A percentile compares a stretch with the other conserved stretches of the same genome.
phyloP scores from a whole-genome alignment of 1,140 invertebrate genomes.

The Orius laevigatus region DNA sequence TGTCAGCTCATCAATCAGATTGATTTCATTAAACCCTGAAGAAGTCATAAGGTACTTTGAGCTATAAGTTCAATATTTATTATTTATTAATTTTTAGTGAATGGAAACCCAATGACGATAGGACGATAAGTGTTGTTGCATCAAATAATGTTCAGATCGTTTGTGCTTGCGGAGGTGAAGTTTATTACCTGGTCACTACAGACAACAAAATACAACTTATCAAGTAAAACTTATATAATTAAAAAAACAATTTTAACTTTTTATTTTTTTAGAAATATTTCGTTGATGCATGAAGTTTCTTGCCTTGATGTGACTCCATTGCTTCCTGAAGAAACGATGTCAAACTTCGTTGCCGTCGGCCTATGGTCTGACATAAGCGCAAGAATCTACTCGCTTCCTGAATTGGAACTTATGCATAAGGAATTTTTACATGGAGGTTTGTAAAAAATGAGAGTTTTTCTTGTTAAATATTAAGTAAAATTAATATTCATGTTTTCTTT shows the following conservation, averaged over 20 bases:
- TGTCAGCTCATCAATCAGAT: constrained; percentile 51
- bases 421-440: constrained; percentile 62
- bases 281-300: constrained; percentile 83
- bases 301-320: constrained; percentile 88
- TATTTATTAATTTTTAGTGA: constrained; percentile 30
- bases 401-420: constrained; percentile 58
- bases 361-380: constrained; percentile 96
- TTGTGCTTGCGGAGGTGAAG: constrained; percentile 70
- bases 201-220: constrained; percentile 45
- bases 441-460: constrained; percentile 30
- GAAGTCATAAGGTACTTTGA: constrained; percentile 32
- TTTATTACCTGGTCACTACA: constrained; percentile 78
- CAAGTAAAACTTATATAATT: constrained; percentile 29
- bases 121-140: constrained; percentile 73
- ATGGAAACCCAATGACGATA: constrained; percentile 59
- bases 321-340: constrained; percentile 31
- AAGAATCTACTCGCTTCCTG: constrained; percentile 61
- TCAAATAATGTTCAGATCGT: constrained; percentile 71
- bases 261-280: constrained; percentile 33
- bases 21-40: constrained; percentile 50
- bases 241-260: neutral
- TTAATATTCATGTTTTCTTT: constrained; percentile 16
- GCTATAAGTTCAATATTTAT: neutral
- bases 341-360: constrained; percentile 75
- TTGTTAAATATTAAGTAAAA: constrained; percentile 1